These are phyloP conservation scores for Tachuris rubrigastra DNA, from an alignment of 2,113 vertebrate genomes.

Conservation along the genomic window DNA sequence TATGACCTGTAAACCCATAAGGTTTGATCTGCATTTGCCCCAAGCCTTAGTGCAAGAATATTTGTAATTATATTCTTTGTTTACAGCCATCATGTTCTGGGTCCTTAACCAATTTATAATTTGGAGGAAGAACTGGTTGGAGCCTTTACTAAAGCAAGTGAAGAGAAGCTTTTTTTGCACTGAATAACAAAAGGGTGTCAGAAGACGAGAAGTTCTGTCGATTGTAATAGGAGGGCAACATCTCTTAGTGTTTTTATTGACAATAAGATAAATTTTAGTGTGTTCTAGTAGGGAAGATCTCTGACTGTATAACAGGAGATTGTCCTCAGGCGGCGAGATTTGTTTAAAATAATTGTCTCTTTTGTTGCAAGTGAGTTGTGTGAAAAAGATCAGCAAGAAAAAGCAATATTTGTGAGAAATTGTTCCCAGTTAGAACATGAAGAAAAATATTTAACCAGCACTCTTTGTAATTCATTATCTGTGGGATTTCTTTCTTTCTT, in stretches of 20 bases:
- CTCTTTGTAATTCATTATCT: neutral
- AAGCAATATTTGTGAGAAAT: neutral
- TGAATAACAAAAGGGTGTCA: neutral
- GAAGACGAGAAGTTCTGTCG: neutral
- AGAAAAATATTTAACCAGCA: neutral
- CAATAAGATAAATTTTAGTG: neutral
- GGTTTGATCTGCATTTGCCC: neutral
- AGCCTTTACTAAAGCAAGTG: neutral
- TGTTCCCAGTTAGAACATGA: neutral
- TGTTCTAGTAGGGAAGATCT: neutral
- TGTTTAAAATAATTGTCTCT: neutral
- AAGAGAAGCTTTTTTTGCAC: neutral
- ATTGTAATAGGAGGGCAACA: neutral
- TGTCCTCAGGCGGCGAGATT: neutral
- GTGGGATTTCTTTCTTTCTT: constrained; percentile 8
- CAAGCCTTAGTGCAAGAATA: neutral
- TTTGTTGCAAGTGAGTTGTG: neutral
- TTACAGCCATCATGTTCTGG: neutral
- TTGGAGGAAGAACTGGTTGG: neutral
- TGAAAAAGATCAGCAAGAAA: neutral
- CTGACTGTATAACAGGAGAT: neutral
- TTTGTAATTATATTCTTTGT: neutral
- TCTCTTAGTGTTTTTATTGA: neutral
- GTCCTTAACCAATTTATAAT: neutral
- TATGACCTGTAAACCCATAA: neutral